Evolutionary conservation across 2,113 vertebrate genomes (phyloP), one percentile per base, ranked within the genome.

Genomic region (Malurus melanocephalus): DNA sequence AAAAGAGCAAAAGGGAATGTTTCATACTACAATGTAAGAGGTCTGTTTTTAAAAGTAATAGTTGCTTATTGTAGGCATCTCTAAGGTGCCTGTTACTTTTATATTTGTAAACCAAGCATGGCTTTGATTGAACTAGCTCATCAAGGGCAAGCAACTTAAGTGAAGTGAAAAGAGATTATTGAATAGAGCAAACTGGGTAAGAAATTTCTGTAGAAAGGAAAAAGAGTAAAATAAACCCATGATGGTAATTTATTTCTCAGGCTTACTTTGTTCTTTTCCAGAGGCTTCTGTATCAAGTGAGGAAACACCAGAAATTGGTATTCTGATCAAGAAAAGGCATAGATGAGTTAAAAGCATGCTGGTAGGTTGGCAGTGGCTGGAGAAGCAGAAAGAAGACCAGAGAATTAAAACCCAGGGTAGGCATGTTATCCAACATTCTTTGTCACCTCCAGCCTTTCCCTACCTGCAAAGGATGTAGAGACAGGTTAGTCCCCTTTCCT

Each of bases 11-110:
- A 64, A 62, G 30, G 17, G 9, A 48, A n/a, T n/a, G 42, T 59
- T 49, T 74, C 0, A 2, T 12, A 53, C 14, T 11, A 5, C 22
- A 33, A 2, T 19, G 1, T 38, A 56, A 40, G 23, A 3, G 4
- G 8, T 17, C 22, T 33, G 13, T 2, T 46, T 89, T 55, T 26
- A 22, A 51, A 87, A 69, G 17, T 32, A 49, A 14, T 28, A 35
- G 11, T 51, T 42, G 13, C 15, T 46, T 88, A 16, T 46, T 60
- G 11, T 21, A 82, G 51, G 46, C 33, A 57, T n/a, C 33, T 40
- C 9, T 43, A 61, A 46, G 12, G 13, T 57, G 16, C 16, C 21
- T 65, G 26, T 79, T 89, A n/a, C 30, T 49, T 75, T 66, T 11
- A 0, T 30, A 24, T 55, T 56, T 79, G 16, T 46, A 53, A 75